These are phyloP conservation scores for Barypeithes pellucidus DNA, from an alignment of 2,888 invertebrate genomes.

Conservation along the genomic window DNA sequence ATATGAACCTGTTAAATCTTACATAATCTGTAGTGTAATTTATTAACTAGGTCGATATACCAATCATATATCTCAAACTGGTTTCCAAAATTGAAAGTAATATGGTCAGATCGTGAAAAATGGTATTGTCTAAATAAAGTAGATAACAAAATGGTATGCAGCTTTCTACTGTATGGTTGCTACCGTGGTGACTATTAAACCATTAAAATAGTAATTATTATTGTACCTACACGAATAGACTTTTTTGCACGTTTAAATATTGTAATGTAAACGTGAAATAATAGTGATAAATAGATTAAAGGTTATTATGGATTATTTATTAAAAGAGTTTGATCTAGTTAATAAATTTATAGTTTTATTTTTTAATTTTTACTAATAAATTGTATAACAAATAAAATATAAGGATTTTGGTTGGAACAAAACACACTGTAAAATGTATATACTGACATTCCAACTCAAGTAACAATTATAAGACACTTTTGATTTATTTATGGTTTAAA, in stretches of 20 bases:
- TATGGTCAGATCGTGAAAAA: slow-evolving; percentile 30
- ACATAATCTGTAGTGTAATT: slow-evolving; percentile 49
- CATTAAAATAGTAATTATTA: slow-evolving; percentile 5
- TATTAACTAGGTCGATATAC: slow-evolving; percentile 60
- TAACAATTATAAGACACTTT: no score
- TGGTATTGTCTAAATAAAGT: slow-evolving; percentile 28
- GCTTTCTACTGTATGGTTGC: slow-evolving; percentile 22
- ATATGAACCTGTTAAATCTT: slow-evolving; percentile 29
- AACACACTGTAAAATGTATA: no score
- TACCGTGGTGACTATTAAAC: not conserved
- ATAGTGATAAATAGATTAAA: not conserved
- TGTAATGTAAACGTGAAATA: not conserved
- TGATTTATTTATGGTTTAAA: no score
- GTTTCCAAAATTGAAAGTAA: slow-evolving; percentile 60
- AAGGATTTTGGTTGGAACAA: no score
- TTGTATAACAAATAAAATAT: no score
- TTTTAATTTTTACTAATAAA: no score
- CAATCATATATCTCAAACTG: slow-evolving; percentile 54
- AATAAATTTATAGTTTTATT: no score
- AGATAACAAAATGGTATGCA: slow-evolving; percentile 23
- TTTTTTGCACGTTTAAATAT: slow-evolving; percentile 5
- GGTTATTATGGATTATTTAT: no score
- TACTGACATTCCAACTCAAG: no score
- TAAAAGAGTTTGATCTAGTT: no score
- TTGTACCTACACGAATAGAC: not conserved